phyloP scores from a whole-genome alignment of 1,140 invertebrate genomes.

The Batillaria attramentaria region DNA sequence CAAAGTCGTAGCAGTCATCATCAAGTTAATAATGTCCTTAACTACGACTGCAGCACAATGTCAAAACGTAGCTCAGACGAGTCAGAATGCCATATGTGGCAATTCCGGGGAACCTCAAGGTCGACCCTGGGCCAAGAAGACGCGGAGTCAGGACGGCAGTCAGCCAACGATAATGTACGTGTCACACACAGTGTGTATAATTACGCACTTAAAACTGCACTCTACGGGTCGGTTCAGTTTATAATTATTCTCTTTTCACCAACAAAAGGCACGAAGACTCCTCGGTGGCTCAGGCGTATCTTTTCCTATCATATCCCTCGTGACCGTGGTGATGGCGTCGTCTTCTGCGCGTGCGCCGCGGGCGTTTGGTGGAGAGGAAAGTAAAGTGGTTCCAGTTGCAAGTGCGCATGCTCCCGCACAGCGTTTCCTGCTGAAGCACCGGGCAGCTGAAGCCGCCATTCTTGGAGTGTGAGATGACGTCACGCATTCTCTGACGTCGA shows the following conservation, averaged over 20 bases:
- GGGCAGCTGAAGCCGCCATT: constrained; percentile 15
- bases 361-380: constrained; percentile 10
- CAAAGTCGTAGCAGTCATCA: too few relatives aligned
- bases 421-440: constrained; percentile 16
- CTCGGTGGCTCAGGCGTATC: not conserved
- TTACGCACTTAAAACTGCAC: not conserved
- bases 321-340: not conserved
- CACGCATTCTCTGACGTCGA: not conserved
- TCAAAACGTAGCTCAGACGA: too few relatives aligned
- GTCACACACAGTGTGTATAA: not conserved
- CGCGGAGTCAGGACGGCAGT: too few relatives aligned
- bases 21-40: too few relatives aligned
- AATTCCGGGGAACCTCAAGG: too few relatives aligned
- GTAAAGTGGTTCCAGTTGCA: constrained; percentile 46
- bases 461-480: not conserved
- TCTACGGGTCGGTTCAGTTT: not conserved
- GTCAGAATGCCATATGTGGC: too few relatives aligned
- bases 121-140: too few relatives aligned
- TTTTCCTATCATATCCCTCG: not conserved
- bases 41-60: too few relatives aligned
- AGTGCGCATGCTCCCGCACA: constrained; percentile 45
- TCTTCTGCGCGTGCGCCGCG: not conserved
- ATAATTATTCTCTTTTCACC: not conserved
- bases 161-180: not conserved
- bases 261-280: not conserved